phyloP scores from a whole-genome alignment of 1,140 invertebrate species.

The Ruditapes philippinarum region DNA sequence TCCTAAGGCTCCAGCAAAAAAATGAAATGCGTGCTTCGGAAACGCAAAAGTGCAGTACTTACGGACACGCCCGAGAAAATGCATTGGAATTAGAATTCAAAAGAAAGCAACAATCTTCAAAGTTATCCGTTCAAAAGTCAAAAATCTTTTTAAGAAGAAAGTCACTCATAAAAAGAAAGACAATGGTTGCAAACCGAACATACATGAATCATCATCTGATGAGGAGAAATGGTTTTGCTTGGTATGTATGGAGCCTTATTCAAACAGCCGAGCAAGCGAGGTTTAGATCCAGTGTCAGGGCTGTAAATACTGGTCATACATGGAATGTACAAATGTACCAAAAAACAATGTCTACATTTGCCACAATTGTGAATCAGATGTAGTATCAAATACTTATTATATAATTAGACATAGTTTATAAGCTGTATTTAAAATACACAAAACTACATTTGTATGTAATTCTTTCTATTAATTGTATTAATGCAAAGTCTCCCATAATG shows the following conservation, averaged over 20 bases:
- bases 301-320: background rate
- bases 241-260: constrained; percentile 1
- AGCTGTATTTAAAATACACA: no score
- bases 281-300: constrained; percentile 2
- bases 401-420: no score
- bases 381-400: no score
- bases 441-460: no score
- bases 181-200: background rate
- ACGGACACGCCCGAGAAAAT: constrained; percentile 37
- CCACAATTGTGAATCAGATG: constrained; percentile 31
- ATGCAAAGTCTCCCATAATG: no score
- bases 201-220: background rate
- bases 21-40: background rate
- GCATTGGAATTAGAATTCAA: background rate
- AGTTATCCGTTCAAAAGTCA: background rate
- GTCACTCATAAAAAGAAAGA: background rate
- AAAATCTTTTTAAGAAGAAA: constrained; percentile 6
- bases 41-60: constrained; percentile 14
- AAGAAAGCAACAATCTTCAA: background rate
- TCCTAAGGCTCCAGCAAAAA: constrained; percentile 10
- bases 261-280: constrained; percentile 5
- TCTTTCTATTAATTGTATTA: no score
- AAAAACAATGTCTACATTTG: background rate
- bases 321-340: background rate
- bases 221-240: constrained; percentile 22